Percentiles rank a stretch among this genome's conserved stretches.
phyloP scores from a whole-genome alignment of 2,888 invertebrate genomes.

The Fragum sueziense region DNA sequence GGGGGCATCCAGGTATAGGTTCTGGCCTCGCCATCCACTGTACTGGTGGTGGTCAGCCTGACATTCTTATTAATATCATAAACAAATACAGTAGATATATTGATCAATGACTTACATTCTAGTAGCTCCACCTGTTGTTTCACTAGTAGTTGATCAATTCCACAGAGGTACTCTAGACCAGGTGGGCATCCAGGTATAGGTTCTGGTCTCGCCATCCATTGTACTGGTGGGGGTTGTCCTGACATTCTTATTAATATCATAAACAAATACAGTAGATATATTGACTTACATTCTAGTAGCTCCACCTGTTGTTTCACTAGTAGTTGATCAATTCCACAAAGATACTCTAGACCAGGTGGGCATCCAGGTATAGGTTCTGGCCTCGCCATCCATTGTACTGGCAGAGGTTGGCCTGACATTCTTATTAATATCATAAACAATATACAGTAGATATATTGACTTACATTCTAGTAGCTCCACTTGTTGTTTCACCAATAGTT shows the following conservation, averaged over 20 bases:
- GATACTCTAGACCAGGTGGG: conserved; percentile 80
- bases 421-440: conserved; percentile 17
- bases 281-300: conserved; percentile 58
- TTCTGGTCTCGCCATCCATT: conserved; percentile 71
- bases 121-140: conserved; percentile 77
- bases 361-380: conserved; percentile 73
- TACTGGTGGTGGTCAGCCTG: conserved; percentile 35
- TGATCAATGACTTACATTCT: conserved; percentile 42
- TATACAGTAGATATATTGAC: no score
- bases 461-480: conserved; percentile 68
- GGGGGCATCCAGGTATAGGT: conserved; percentile 74
- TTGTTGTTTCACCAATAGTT: conserved; percentile 76
- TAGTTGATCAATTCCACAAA: conserved; percentile 77
- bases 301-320: conserved; percentile 77
- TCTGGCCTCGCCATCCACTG: conserved; percentile 72
- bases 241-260: conserved; percentile 28
- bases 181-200: conserved; percentile 76
- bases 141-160: conserved; percentile 76
- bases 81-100: no score
- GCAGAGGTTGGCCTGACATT: conserved; percentile 35
- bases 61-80: conserved; percentile 24
- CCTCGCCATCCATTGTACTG: conserved; percentile 66
- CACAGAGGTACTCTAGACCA: conserved; percentile 79
- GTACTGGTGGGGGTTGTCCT: conserved; percentile 38
- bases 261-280: no score